These are phyloP conservation scores for Lasiurus borealis DNA, from an alignment of 2,113 vertebrate species.

Conservation along the genomic window DNA sequence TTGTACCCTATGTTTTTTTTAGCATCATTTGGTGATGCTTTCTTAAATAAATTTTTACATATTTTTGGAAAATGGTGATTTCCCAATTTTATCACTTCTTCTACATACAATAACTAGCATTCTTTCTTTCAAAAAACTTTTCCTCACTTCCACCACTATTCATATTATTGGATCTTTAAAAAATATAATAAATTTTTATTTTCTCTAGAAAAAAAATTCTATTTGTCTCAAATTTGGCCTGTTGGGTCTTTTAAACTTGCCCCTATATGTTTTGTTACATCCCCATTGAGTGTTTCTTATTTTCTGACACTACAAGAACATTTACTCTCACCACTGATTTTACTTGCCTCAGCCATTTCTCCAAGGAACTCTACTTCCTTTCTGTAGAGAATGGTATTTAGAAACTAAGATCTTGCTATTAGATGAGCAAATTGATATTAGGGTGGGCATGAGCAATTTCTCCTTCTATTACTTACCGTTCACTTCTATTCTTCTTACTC, in stretches of 20 bases:
- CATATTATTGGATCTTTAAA: neutral
- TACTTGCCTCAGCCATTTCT: neutral
- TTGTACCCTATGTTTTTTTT: neutral
- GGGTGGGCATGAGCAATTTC: neutral
- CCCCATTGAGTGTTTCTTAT: neutral
- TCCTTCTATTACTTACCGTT: neutral
- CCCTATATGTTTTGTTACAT: neutral
- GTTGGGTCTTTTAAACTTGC: neutral
- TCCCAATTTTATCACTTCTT: neutral
- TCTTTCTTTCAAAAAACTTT: constrained; percentile 4
- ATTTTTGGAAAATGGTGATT: neutral
- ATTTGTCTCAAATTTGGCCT: neutral
- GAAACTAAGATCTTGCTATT: neutral
- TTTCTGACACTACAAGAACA: neutral
- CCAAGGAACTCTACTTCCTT: neutral
- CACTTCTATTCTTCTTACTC: neutral
- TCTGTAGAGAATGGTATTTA: constrained; percentile 2
- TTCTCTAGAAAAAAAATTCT: neutral
- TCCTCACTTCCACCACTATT: neutral
- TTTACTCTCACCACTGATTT: constrained; percentile 19
- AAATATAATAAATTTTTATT: neutral
- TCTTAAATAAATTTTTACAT: neutral
- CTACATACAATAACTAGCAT: neutral
- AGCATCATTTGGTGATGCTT: neutral
- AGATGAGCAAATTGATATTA: neutral